These are phyloP conservation scores for Scaptomyza cyrtandrae DNA, from an alignment of 2,888 invertebrate species.

Conservation along the genomic window DNA sequence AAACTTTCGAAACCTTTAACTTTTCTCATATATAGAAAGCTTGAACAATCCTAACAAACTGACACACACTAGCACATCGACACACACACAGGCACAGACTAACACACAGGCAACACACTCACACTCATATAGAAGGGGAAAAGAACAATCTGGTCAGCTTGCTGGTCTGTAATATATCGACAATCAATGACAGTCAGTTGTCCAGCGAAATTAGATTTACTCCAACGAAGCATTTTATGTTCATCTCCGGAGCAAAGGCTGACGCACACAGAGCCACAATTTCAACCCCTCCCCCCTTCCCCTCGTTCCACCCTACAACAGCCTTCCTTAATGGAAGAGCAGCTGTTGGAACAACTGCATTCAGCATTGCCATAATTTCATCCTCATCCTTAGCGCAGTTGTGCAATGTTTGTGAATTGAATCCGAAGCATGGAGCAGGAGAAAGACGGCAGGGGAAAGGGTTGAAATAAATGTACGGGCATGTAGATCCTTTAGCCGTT, in stretches of 20 bases:
- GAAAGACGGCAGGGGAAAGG: neutral
- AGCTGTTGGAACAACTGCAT: constrained; percentile 57
- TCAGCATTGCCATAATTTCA: constrained; percentile 68
- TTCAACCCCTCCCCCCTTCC: neutral
- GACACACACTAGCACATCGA: constrained; percentile 2
- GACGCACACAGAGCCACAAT: constrained; percentile 5
- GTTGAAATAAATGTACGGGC: neutral
- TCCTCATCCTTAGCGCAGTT: constrained; percentile 48
- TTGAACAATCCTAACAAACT: neutral
- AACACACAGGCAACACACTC: neutral
- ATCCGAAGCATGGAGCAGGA: constrained; percentile 17
- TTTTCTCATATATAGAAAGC: neutral
- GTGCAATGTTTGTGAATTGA: constrained; percentile 67
- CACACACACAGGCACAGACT: neutral
- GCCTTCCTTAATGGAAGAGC: constrained; percentile 12
- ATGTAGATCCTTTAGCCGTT: constrained; percentile 31
- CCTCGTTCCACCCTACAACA: neutral
- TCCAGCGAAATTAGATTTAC: constrained; percentile 80
- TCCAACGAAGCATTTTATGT: constrained; percentile 67
- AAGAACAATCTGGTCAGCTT: constrained; percentile 18
- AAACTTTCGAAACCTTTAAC: no score
- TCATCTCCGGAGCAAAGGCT: constrained; percentile 10
- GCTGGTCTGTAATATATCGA: constrained; percentile 66
- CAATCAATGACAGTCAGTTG: constrained; percentile 81
- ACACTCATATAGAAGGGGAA: constrained; percentile 9